Conservation (phyloP, 2,888 invertebrate genomes). For the Lithophane ornitopus region DNA sequence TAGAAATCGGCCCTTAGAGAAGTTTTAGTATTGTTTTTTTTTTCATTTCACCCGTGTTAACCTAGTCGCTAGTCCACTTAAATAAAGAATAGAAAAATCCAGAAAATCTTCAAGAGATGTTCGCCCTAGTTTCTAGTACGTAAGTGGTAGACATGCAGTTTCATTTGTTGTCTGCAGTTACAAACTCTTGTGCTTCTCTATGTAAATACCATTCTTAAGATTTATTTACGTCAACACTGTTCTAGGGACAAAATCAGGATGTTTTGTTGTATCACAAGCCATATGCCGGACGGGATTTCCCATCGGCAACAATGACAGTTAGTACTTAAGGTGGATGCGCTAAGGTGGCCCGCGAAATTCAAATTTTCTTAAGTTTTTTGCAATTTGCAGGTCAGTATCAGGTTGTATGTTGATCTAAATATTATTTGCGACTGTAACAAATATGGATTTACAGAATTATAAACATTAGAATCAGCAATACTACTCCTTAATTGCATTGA, state of each 20-base stretch:
- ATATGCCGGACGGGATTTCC: not conserved
- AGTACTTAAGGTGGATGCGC: too few relatives aligned
- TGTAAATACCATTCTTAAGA: conserved; percentile 35
- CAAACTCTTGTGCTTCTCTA: conserved; percentile 28
- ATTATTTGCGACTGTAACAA: too few relatives aligned
- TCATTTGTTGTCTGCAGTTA: conserved; percentile 35
- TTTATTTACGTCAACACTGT: conserved; percentile 35
- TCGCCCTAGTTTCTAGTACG: conserved; percentile 5
- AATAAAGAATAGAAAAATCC: conserved; percentile 2
- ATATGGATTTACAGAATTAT: too few relatives aligned
- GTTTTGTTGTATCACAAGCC: not conserved
- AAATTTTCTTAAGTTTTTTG: too few relatives aligned
- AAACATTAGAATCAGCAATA: too few relatives aligned
- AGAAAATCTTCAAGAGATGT: not conserved
- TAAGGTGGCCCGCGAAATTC: too few relatives aligned
- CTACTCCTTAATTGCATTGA: too few relatives aligned
- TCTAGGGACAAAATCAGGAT: not conserved
- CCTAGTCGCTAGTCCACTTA: not conserved
- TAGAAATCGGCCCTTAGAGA: too few relatives aligned
- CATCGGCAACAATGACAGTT: too few relatives aligned
- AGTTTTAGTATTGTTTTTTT: too few relatives aligned
- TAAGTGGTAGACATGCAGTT: conserved; percentile 48
- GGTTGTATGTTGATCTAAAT: too few relatives aligned
- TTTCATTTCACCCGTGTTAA: not conserved
- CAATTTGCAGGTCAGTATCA: too few relatives aligned